Evolutionary conservation across 2,888 invertebrate species (phyloP).

Genomic region (Synergus gifuensis): DNA sequence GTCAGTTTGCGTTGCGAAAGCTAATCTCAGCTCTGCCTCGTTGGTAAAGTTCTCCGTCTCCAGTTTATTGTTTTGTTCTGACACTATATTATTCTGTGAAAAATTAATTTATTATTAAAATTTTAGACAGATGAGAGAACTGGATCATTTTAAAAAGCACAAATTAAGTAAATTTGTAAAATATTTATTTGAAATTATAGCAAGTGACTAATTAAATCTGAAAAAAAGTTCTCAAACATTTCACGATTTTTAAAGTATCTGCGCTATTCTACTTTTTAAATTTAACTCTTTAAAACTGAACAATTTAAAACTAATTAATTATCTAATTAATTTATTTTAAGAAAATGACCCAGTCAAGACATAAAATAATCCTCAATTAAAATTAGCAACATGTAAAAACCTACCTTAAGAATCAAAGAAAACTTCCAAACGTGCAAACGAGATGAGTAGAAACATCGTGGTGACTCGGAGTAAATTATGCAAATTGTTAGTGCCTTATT

Average conservation of each 20-base stretch:
- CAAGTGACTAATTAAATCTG: no score
- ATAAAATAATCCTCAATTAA: conserved; percentile 43
- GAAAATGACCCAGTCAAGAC: conserved; percentile 45
- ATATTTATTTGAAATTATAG: no score
- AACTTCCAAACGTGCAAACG: conserved; percentile 72
- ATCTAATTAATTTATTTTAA: neutral
- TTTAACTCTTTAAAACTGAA: no score
- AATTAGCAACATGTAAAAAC: conserved; percentile 54
- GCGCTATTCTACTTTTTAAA: no score
- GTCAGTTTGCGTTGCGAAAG: conserved; percentile 88
- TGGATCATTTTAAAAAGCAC: no score
- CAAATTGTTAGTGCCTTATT: conserved; percentile 70
- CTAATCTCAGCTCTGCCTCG: conserved; percentile 83
- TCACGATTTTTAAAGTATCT: no score
- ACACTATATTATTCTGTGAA: conserved; percentile 70
- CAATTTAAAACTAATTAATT: no score
- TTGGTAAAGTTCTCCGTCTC: conserved; percentile 73
- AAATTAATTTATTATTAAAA: neutral
- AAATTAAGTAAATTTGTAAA: no score
- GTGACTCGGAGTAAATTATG: conserved; percentile 71
- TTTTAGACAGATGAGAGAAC: neutral
- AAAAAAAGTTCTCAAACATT: no score
- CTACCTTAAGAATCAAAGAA: conserved; percentile 69
- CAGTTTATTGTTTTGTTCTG: conserved; percentile 70
- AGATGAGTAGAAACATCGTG: conserved; percentile 73